Percentiles rank a stretch among this genome's conserved stretches.
Evolutionary conservation across 2,797 vertebrate genomes (phyloP).

Genomic region (Capromys pilorides): DNA sequence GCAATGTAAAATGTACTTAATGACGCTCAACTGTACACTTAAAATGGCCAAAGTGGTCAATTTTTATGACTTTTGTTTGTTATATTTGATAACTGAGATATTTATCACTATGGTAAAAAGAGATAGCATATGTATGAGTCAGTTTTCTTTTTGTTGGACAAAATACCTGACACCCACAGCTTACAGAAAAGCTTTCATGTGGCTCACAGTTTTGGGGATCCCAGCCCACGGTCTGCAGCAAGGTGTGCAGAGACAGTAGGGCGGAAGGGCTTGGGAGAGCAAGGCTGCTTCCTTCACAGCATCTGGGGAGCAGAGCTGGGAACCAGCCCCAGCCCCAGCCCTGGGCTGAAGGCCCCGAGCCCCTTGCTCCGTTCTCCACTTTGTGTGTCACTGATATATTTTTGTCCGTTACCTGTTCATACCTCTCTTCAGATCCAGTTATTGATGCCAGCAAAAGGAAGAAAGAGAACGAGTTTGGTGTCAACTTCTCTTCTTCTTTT

Average conservation of each 20-base stretch:
- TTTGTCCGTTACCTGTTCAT: slow-evolving; percentile 73
- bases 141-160: neutral
- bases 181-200: neutral
- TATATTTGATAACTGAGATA: too few relatives aligned
- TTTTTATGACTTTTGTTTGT: neutral
- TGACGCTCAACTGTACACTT: neutral
- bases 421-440: slow-evolving; percentile 75
- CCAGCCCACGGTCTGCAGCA: neutral
- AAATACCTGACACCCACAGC: neutral
- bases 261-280: neutral
- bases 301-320: neutral
- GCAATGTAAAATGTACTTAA: neutral
- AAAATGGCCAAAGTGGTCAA: neutral
- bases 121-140: neutral
- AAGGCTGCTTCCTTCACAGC: neutral
- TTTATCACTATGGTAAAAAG: neutral
- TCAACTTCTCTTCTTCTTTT: slow-evolving; percentile 67
- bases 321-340: neutral
- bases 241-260: neutral
- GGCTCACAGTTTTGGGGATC: neutral
- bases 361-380: neutral
- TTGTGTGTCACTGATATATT: slow-evolving; percentile 69
- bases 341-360: neutral
- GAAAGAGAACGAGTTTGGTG: slow-evolving; percentile 75
- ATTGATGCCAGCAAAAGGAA: slow-evolving; percentile 74